A percentile compares a stretch with the other conserved stretches of the same genome.
Conservation (phyloP, 2,113 vertebrate genomes). For the Vicugna pacos region DNA sequence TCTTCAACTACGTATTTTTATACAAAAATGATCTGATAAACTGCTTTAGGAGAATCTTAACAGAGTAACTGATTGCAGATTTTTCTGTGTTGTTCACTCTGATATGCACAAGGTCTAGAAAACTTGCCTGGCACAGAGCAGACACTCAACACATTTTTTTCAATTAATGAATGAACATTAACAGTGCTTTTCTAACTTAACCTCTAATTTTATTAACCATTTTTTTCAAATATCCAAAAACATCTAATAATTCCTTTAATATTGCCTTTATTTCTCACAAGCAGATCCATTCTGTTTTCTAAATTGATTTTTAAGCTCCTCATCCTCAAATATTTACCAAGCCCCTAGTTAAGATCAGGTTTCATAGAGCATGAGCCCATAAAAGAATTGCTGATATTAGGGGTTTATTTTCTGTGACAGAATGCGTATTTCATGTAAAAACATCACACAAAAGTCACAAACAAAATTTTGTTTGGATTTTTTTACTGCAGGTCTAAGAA, state of each 20-base stretch:
- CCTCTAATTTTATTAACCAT: background rate
- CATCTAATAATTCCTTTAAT: slow-evolving; percentile 18
- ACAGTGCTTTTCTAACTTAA: slow-evolving; percentile 40
- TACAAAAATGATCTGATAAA: background rate
- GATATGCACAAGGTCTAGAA: background rate
- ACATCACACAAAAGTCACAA: slow-evolving; percentile 25
- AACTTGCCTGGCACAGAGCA: background rate
- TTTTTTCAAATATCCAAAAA: slow-evolving; percentile 58
- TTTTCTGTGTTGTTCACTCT: background rate
- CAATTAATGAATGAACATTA: background rate
- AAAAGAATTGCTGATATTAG: slow-evolving; percentile 52
- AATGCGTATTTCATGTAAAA: slow-evolving; percentile 2
- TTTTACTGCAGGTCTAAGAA: slow-evolving; percentile 41
- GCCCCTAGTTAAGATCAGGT: background rate
- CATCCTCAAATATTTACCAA: slow-evolving; percentile 43
- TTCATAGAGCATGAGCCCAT: background rate
- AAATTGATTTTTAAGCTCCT: slow-evolving; percentile 27
- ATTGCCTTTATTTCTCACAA: slow-evolving; percentile 26
- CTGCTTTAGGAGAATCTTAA: background rate
- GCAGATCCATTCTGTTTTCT: background rate
- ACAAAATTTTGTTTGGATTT: background rate
- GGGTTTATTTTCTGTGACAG: background rate
- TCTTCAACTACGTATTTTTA: background rate
- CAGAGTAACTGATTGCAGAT: background rate
- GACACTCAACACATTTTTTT: background rate